These are phyloP conservation scores for Clarias gariepinus DNA, from an alignment of 2,113 vertebrate genomes.

Conservation along the genomic window DNA sequence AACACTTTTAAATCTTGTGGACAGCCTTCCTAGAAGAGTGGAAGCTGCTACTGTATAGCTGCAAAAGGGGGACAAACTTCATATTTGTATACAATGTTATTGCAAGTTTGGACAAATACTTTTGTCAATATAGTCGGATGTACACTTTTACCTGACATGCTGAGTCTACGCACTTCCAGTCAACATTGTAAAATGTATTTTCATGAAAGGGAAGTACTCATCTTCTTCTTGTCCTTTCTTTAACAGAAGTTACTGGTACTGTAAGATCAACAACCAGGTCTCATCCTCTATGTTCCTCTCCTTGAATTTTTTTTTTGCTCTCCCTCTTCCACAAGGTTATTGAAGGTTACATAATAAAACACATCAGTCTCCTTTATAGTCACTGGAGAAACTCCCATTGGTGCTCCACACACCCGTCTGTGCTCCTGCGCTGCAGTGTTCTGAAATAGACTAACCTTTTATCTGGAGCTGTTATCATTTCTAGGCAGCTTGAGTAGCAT, in stretches of 20 bases:
- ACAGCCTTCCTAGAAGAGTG: too few species aligned
- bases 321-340: background rate
- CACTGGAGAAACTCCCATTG: background rate
- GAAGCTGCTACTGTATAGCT: too few species aligned
- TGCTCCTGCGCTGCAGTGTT: background rate
- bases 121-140: constrained; percentile 23
- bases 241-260: background rate
- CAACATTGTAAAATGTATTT: background rate
- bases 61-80: too few species aligned
- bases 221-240: constrained; percentile 58
- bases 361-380: constrained; percentile 48
- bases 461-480: constrained; percentile 39
- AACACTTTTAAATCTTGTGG: too few species aligned
- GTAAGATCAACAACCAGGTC: too few species aligned
- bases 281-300: background rate
- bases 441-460: constrained; percentile 44
- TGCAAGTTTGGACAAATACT: too few species aligned
- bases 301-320: background rate
- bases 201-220: constrained; percentile 62
- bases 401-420: background rate
- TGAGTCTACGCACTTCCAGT: background rate
- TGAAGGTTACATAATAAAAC: constrained; percentile 23
- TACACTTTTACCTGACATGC: background rate
- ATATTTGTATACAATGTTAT: too few species aligned
- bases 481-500: constrained; percentile 7